These are phyloP conservation scores for Lophotis ruficrista DNA, from an alignment of 2,113 vertebrate genomes.

Conservation along the genomic window DNA sequence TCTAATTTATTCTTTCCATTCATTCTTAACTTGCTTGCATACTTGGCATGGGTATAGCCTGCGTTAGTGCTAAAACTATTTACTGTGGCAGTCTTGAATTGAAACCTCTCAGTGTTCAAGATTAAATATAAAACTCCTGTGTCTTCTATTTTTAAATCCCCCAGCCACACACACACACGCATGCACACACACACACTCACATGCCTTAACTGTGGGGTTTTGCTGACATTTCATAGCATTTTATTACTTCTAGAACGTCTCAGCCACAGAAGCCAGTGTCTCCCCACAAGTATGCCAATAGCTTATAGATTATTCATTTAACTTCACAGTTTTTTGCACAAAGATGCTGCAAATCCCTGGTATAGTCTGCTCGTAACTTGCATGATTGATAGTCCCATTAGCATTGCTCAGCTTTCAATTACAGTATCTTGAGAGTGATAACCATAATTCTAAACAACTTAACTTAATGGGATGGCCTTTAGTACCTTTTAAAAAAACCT, in stretches of 20 bases:
- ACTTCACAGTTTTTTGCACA: not conserved
- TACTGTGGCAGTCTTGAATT: not conserved
- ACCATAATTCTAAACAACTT: not conserved
- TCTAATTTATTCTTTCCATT: not conserved
- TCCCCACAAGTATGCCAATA: not conserved
- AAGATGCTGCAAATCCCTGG: not conserved
- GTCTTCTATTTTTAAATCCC: not conserved
- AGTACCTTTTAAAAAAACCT: not conserved
- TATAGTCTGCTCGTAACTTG: not conserved
- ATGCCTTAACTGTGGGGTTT: not conserved
- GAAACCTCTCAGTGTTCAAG: not conserved
- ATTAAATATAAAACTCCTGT: not conserved
- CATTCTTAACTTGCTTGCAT: not conserved
- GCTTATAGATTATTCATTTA: not conserved
- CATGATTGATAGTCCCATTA: not conserved
- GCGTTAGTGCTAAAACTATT: not conserved
- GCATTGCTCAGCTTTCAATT: not conserved
- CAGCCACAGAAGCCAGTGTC: not conserved
- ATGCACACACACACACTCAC: not conserved
- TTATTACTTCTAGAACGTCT: not conserved
- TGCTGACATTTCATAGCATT: not conserved
- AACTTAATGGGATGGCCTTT: not conserved
- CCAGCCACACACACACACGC: not conserved
- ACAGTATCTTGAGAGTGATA: not conserved
- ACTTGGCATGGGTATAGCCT: not conserved